phyloP scores from a whole-genome alignment of 2,113 vertebrate species.

The Catharus minimus region DNA sequence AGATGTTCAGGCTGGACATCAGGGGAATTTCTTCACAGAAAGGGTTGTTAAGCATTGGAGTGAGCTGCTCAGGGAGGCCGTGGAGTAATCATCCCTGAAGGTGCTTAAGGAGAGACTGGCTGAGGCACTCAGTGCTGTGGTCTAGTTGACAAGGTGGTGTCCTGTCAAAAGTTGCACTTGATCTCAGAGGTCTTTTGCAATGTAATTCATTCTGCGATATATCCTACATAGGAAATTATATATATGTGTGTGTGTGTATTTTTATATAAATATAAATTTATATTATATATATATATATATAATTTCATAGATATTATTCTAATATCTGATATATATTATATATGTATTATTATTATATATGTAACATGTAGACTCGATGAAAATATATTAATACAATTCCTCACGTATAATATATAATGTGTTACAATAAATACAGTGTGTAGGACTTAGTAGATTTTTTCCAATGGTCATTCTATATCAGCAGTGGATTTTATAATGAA shows the following conservation, averaged over 20 bases:
- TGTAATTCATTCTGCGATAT: neutral
- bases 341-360: too few relatives aligned
- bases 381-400: neutral
- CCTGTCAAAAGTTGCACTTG: neutral
- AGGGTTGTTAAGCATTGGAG: neutral
- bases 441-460: neutral
- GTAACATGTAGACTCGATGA: neutral
- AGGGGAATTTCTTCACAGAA: neutral
- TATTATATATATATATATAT: too few relatives aligned
- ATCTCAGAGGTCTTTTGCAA: neutral
- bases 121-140: neutral
- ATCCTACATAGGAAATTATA: neutral
- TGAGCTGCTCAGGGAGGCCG: neutral
- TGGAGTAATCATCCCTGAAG: neutral
- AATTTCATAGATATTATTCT: too few relatives aligned
- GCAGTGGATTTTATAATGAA: neutral
- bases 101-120: neutral
- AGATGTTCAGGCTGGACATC: neutral
- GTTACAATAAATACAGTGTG: neutral
- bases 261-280: too few relatives aligned
- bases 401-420: neutral
- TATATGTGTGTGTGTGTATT: neutral
- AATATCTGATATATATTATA: too few relatives aligned
- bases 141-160: neutral
- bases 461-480: fast-evolving